These are phyloP conservation scores for Blastobasis lacticolella DNA, from an alignment of 2,888 invertebrate species.

Conservation along the genomic window DNA sequence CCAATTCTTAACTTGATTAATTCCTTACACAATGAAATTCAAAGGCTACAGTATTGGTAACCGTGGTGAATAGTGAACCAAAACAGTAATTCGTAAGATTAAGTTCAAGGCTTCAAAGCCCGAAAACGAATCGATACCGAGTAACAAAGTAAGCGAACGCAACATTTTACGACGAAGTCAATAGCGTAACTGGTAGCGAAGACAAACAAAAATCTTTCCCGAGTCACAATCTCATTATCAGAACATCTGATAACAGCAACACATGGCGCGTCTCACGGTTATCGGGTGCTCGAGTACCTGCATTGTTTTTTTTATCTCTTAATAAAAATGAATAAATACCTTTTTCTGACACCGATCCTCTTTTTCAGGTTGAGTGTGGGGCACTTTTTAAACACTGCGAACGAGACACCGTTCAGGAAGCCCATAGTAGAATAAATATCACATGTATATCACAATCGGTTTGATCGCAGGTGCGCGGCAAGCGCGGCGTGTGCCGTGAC, in stretches of 20 bases:
- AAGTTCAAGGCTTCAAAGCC: no score
- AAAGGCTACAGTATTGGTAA: no score
- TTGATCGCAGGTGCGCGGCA: slow-evolving; percentile 29
- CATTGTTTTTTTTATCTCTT: neutral
- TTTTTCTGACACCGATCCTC: slow-evolving; percentile 30
- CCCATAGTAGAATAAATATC: slow-evolving; percentile 43
- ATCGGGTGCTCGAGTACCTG: no score
- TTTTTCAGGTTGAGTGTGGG: slow-evolving; percentile 49
- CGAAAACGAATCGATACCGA: no score
- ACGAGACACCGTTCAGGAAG: slow-evolving; percentile 47
- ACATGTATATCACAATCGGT: slow-evolving; percentile 38
- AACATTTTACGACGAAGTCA: neutral
- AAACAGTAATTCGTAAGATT: no score
- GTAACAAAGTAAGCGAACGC: no score
- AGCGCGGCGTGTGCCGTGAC: slow-evolving; percentile 44
- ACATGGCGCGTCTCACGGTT: neutral
- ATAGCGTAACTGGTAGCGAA: neutral
- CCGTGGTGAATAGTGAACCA: no score
- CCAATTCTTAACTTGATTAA: no score
- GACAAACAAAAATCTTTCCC: neutral
- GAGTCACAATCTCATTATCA: neutral
- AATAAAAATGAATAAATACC: slow-evolving; percentile 29
- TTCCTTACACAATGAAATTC: no score
- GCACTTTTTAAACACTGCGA: slow-evolving; percentile 62
- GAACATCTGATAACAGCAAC: slow-evolving; percentile 11